phyloP scores from a whole-genome alignment of 2,797 vertebrate species.

The Enteromius mattozi region DNA sequence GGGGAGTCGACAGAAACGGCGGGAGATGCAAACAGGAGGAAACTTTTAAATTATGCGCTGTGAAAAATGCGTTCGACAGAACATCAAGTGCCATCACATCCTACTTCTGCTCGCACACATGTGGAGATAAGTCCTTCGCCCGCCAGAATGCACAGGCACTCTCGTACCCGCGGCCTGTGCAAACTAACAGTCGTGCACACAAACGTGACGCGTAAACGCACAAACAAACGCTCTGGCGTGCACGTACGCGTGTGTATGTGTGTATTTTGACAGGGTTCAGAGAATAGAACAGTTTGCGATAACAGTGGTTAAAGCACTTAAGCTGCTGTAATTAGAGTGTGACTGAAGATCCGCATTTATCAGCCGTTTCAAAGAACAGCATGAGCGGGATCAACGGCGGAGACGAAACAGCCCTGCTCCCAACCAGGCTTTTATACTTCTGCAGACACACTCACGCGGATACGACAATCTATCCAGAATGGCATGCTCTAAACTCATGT shows the following conservation, averaged over 20 bases:
- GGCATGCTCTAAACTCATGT: slow-evolving; percentile 1
- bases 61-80: slow-evolving; percentile 63
- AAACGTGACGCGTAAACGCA: slow-evolving; percentile 42
- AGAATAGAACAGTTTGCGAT: slow-evolving; percentile 77
- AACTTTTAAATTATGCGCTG: slow-evolving; percentile 68
- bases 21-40: slow-evolving; percentile 63
- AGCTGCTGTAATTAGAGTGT: slow-evolving; percentile 83
- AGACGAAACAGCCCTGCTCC: slow-evolving; percentile 63
- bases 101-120: slow-evolving; percentile 54
- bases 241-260: slow-evolving; percentile 1
- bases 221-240: slow-evolving; percentile 36
- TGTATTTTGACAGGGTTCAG: slow-evolving; percentile 70
- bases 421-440: slow-evolving; percentile 59
- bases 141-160: slow-evolving; percentile 44
- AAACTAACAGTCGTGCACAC: slow-evolving; percentile 33
- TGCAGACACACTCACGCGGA: slow-evolving; percentile 51
- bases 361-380: slow-evolving; percentile 77
- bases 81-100: slow-evolving; percentile 64
- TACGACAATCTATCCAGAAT: slow-evolving; percentile 16
- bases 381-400: slow-evolving; percentile 68
- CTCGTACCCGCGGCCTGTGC: slow-evolving; percentile 46
- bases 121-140: slow-evolving; percentile 54
- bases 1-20: slow-evolving; percentile 55
- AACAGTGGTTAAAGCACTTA: slow-evolving; percentile 84
- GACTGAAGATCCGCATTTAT: slow-evolving; percentile 82